Conservation (phyloP, 2,797 vertebrate species). For the Brachyrhaphis roseni region DNA sequence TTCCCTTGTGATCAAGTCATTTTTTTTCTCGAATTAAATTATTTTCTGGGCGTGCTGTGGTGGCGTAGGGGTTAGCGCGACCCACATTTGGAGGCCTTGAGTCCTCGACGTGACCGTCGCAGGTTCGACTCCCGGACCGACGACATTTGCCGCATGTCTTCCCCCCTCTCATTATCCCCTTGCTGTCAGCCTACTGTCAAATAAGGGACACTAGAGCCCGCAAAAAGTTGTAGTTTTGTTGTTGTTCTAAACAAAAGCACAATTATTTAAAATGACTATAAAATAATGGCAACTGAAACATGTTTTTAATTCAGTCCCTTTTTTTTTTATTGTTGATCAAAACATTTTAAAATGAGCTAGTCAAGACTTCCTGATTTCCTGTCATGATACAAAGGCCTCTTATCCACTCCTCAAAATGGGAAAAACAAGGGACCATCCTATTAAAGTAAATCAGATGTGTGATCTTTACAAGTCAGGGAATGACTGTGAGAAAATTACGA, state of each 20-base stretch:
- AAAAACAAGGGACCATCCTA: neutral
- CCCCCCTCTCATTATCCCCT: no score
- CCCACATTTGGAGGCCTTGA: no score
- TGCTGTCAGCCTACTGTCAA: no score
- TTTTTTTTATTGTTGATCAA: neutral
- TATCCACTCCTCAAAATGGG: neutral
- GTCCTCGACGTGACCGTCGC: no score
- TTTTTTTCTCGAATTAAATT: neutral
- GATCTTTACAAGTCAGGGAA: neutral
- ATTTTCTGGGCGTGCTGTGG: no score
- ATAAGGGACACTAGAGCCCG: no score
- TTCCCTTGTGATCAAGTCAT: neutral
- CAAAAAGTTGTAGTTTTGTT: no score
- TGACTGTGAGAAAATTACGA: neutral
- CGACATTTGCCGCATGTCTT: no score
- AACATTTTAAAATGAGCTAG: neutral
- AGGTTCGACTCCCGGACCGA: no score
- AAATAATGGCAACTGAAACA: neutral
- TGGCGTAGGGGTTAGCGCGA: no score
- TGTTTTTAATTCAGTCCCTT: neutral
- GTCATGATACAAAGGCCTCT: neutral
- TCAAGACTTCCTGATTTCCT: neutral
- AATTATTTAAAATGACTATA: neutral
- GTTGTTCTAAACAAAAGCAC: neutral
- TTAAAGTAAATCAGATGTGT: neutral